phyloP scores from a whole-genome alignment of 2,113 vertebrate genomes.

The Lepus americanus region DNA sequence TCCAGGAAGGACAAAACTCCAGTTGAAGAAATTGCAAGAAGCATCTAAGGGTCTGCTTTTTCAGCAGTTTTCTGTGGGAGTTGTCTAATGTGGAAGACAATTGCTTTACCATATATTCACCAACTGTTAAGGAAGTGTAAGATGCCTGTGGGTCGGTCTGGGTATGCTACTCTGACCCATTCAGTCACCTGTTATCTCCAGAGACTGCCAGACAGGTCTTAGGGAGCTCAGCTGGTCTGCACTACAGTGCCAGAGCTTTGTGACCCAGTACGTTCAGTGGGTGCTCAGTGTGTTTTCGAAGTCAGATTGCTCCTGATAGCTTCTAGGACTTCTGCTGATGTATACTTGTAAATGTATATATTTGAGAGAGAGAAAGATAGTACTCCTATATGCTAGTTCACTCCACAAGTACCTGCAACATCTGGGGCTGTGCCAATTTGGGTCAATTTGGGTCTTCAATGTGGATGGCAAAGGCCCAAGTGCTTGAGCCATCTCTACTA shows the following conservation, averaged over 20 bases:
- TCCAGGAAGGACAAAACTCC: not conserved
- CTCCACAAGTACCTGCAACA: too few species aligned
- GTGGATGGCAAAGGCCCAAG: too few species aligned
- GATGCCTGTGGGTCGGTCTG: not conserved
- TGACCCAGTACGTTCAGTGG: not conserved
- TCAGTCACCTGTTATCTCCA: not conserved
- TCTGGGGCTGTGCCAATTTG: too few species aligned
- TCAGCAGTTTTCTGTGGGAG: not conserved
- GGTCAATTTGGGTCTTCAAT: too few species aligned
- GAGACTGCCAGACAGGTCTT: not conserved
- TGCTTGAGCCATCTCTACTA: too few species aligned
- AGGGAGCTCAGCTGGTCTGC: too few species aligned
- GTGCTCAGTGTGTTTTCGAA: not conserved
- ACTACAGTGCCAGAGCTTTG: not conserved
- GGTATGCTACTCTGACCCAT: not conserved
- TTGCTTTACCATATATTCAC: not conserved
- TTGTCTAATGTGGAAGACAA: not conserved
- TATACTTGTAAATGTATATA: too few species aligned
- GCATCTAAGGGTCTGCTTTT: slow-evolving; percentile 23
- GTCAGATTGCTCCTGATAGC: not conserved
- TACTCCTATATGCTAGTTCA: too few species aligned
- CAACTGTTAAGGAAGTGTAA: not conserved
- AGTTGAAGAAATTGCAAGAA: not conserved
- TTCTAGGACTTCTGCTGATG: not conserved
- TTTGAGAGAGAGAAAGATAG: too few species aligned